Conservation (phyloP, 2,888 invertebrate species). For the Tipula unca region DNA sequence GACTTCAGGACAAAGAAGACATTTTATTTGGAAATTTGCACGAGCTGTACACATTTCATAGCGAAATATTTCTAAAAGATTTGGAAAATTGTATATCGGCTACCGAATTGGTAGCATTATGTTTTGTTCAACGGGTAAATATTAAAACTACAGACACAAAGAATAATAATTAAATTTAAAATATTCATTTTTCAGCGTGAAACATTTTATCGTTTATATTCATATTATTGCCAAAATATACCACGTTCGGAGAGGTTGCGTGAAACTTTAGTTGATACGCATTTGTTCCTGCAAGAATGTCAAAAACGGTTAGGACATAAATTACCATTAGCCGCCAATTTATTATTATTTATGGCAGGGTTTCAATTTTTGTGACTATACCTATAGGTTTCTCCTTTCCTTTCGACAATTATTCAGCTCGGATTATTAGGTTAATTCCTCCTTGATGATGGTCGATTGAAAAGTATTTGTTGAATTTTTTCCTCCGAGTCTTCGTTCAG, state of each 20-base stretch:
- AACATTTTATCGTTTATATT: conserved; percentile 82
- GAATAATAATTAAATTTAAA: not conserved
- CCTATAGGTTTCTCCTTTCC: too few species aligned
- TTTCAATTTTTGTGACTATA: too few species aligned
- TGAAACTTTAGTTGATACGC: conserved; percentile 72
- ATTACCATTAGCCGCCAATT: conserved; percentile 88
- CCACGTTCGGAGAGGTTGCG: conserved; percentile 85
- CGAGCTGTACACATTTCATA: conserved; percentile 86
- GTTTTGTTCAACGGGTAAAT: conserved; percentile 85
- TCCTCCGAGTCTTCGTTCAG: too few species aligned
- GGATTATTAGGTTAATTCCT: too few species aligned
- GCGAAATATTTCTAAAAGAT: conserved; percentile 80
- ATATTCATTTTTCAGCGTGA: conserved; percentile 56
- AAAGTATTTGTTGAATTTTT: too few species aligned
- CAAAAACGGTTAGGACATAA: conserved; percentile 89
- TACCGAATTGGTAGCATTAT: conserved; percentile 85
- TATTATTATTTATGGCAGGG: too few species aligned
- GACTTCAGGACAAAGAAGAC: conserved; percentile 71
- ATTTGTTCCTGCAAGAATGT: conserved; percentile 79
- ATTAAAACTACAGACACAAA: not conserved
- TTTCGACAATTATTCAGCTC: too few species aligned
- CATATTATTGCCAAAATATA: conserved; percentile 95
- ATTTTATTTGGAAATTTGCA: conserved; percentile 88
- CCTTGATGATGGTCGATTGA: too few species aligned
- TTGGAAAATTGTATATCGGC: conserved; percentile 84